A percentile compares a stretch with the other conserved stretches of the same genome.
phyloP scores from a whole-genome alignment of 2,888 invertebrate species.

The Cantharis rufa region DNA sequence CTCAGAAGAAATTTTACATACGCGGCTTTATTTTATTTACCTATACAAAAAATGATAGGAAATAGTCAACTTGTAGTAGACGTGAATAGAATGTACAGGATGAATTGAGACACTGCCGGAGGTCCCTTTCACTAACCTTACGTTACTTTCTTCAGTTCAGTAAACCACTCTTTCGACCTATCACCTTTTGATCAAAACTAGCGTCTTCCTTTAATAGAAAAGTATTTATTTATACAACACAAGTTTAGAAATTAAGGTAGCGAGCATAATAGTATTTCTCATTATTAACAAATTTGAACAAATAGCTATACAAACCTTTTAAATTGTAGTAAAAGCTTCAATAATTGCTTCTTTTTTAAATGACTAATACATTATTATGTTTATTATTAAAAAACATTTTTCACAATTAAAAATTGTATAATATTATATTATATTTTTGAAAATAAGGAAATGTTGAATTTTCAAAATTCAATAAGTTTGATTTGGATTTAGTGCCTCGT shows the following conservation, averaged over 20 bases:
- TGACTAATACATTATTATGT: too few species aligned
- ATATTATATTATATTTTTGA: too few species aligned
- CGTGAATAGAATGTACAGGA: constrained; percentile 13
- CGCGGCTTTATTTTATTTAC: neutral
- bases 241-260: neutral
- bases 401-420: too few species aligned
- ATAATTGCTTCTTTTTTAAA: neutral
- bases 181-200: constrained; percentile 22
- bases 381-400: too few species aligned
- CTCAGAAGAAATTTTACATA: neutral
- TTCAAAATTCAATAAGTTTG: too few species aligned
- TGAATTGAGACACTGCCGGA: constrained; percentile 17
- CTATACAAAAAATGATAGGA: neutral
- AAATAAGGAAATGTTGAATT: too few species aligned
- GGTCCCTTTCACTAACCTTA: constrained; percentile 28
- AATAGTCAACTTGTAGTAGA: neutral
- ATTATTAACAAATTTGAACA: neutral
- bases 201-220: constrained; percentile 3
- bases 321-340: neutral
- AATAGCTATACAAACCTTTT: neutral
- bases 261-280: neutral
- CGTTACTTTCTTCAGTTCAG: constrained; percentile 31
- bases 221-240: neutral
- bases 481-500: too few species aligned
- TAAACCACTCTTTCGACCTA: constrained; percentile 32